Evolutionary conservation across 2,888 invertebrate genomes (phyloP).

Genomic region (Ommatoiulus sabulosus): DNA sequence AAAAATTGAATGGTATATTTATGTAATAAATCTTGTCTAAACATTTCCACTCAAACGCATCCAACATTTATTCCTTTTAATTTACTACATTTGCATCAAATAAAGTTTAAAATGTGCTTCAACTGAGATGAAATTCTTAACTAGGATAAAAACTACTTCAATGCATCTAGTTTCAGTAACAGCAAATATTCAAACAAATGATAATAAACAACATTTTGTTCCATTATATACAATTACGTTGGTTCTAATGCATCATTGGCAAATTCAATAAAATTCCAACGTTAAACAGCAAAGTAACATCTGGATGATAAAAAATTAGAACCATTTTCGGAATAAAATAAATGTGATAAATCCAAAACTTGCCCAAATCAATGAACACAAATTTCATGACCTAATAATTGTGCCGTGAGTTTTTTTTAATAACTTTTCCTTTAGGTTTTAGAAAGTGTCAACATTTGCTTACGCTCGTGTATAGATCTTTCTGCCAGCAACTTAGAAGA

Average conservation of each 20-base stretch:
- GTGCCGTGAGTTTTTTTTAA: background rate
- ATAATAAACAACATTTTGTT: background rate
- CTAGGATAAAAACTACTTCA: conserved; percentile 32
- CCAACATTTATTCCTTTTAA: conserved; percentile 44
- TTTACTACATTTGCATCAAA: conserved; percentile 45
- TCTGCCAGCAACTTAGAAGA: background rate
- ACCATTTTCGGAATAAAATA: background rate
- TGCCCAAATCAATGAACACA: background rate
- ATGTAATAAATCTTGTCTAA: background rate
- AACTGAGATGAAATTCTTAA: background rate
- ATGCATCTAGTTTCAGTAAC: background rate
- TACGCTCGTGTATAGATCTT: background rate
- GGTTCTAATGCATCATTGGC: background rate
- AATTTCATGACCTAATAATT: background rate
- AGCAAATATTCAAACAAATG: conserved; percentile 18
- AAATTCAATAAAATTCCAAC: background rate
- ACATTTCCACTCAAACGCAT: conserved; percentile 16
- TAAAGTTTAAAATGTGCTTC: background rate
- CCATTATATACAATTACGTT: conserved; percentile 31
- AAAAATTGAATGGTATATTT: background rate
- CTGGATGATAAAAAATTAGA: background rate
- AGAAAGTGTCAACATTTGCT: background rate
- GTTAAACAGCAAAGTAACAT: background rate
- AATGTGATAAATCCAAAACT: background rate
- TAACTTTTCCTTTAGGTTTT: background rate